A percentile compares a stretch with the other conserved stretches of the same genome.
Evolutionary conservation across 1,140 invertebrate genomes (phyloP).

Genomic region (Caerostris extrusa): DNA sequence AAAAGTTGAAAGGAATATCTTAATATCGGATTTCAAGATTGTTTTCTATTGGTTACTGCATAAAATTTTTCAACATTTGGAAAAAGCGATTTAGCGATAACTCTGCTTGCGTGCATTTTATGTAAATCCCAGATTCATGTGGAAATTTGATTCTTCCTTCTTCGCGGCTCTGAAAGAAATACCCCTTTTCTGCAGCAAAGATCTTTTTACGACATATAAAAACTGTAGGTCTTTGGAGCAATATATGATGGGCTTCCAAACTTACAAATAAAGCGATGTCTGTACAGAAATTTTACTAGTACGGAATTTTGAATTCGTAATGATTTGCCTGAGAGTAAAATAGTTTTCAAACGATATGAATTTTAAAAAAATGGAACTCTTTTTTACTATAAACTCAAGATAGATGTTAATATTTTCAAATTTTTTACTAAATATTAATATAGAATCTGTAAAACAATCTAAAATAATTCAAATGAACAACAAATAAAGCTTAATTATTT

Average conservation of each 20-base stretch:
- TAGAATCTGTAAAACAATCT: too few species aligned
- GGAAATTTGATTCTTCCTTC: neutral
- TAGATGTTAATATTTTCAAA: too few species aligned
- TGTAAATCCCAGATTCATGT: neutral
- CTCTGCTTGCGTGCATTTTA: neutral
- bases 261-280: too few species aligned
- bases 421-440: too few species aligned
- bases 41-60: neutral
- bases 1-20: neutral
- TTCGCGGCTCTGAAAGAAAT: neutral
- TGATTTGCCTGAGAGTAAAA: too few species aligned
- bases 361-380: too few species aligned
- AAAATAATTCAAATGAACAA: too few species aligned
- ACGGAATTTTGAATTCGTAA: too few species aligned
- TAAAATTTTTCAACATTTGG: neutral
- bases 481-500: too few species aligned
- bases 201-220: neutral
- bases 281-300: too few species aligned
- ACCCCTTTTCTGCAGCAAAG: neutral
- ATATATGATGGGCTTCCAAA: neutral
- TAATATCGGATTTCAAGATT: constrained; percentile 20
- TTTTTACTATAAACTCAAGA: too few species aligned
- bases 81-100: neutral
- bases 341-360: too few species aligned
- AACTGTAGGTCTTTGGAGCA: neutral